Evolutionary conservation across 2,888 invertebrate genomes (phyloP).

Genomic region (Phrixothrix hirtus): DNA sequence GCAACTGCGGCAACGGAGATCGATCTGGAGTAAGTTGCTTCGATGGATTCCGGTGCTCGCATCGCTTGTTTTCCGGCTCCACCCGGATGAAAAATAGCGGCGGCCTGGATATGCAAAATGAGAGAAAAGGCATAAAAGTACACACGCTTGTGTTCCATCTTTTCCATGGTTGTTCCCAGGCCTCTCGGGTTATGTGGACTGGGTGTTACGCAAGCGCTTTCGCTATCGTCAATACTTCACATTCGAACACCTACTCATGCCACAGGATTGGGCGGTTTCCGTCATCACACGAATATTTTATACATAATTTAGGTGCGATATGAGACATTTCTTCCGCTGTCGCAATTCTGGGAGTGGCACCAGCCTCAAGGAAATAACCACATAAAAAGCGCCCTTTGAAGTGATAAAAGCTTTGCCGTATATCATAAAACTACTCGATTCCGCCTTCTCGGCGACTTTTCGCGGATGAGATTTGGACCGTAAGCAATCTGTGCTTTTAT

Average conservation of each 20-base stretch:
- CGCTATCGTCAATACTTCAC: conserved; percentile 54
- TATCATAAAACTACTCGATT: conserved; percentile 39
- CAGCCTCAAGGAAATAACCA: conserved; percentile 30
- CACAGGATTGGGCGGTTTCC: conserved; percentile 50
- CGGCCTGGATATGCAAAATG: conserved; percentile 50
- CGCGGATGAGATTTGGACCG: conserved; percentile 41
- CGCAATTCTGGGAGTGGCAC: conserved; percentile 37
- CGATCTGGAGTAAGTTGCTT: conserved; percentile 44
- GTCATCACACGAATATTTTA: conserved; percentile 41
- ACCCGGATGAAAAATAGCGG: conserved; percentile 56
- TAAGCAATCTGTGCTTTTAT: conserved; percentile 45
- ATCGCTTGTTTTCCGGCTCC: conserved; percentile 48
- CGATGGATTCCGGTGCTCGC: conserved; percentile 27
- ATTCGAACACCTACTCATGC: conserved; percentile 55
- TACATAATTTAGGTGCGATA: conserved; percentile 41
- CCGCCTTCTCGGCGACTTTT: conserved; percentile 40
- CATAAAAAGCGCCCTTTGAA: conserved; percentile 37
- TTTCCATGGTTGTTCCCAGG: conserved; percentile 31
- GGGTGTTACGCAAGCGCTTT: conserved; percentile 51
- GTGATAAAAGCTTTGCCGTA: conserved; percentile 39
- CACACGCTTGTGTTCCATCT: conserved; percentile 48
- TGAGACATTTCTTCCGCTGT: conserved; percentile 35
- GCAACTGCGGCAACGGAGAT: conserved; percentile 39
- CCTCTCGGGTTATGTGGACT: conserved; percentile 48
- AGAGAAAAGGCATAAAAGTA: conserved; percentile 53